Percentiles rank a stretch among this genome's conserved stretches.
These are phyloP conservation scores for Platygyra sinensis DNA, from an alignment of 64 coral and sea anemone species.

Conservation along the genomic window DNA sequence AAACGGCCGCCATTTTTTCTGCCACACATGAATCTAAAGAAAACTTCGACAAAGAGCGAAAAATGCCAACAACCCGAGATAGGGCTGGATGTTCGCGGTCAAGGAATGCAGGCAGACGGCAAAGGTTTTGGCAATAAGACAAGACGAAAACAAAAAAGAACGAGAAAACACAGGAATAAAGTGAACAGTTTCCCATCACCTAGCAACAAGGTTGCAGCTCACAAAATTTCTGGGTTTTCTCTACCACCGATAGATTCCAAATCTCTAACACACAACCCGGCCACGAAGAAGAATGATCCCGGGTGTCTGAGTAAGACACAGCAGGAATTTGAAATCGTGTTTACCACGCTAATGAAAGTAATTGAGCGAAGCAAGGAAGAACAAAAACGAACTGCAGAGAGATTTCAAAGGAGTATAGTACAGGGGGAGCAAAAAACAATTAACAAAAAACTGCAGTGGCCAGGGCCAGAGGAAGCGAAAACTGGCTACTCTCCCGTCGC, in stretches of 20 bases:
- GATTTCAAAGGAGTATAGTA: slow-evolving; percentile 16
- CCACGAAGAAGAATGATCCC: background rate
- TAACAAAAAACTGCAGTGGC: background rate
- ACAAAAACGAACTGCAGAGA: background rate
- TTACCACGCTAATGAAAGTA: background rate
- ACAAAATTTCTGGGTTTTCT: background rate
- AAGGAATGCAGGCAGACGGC: background rate
- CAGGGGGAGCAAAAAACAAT: slow-evolving; percentile 24
- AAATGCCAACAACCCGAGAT: background rate
- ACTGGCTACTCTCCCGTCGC: background rate
- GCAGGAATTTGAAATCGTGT: background rate
- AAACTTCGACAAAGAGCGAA: background rate
- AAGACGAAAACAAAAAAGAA: background rate
- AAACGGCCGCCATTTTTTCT: slow-evolving; percentile 8
- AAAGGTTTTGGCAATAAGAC: background rate
- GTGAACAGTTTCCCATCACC: background rate
- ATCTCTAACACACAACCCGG: background rate
- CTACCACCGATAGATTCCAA: background rate
- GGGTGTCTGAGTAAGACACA: too few relatives aligned
- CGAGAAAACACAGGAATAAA: background rate
- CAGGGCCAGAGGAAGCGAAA: background rate
- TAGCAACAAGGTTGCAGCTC: background rate
- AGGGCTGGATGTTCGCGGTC: slow-evolving; percentile 18
- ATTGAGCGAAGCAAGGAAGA: slow-evolving; percentile 16
- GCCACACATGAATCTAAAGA: background rate